Base-by-base conservation (phyloP, 2,888 invertebrate genomes). In the Scaptomyza caliginosa region DNA sequence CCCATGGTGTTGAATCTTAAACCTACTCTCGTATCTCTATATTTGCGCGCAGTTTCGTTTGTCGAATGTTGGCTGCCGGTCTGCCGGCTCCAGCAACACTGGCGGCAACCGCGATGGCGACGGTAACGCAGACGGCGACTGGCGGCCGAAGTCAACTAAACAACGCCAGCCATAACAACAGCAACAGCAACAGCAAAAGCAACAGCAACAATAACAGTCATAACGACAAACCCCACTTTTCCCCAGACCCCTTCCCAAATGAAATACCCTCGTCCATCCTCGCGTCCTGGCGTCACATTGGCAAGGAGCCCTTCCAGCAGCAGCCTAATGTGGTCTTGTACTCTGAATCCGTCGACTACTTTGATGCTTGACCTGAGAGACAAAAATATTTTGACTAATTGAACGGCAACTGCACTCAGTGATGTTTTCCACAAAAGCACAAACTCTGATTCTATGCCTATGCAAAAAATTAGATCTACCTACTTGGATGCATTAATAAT, bases 1-100 rank as follows among this genome's bases (percentile, higher is more conserved):
- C 84, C 85, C 77, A 77, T 84, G 89, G 88, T 88, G 86, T 88
- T 82, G 80, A 89, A 81, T 80, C 75, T 77, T 74, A 87, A 88
- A 85, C 79, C 84, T 82, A 78, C 80, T 65, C 32, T 46, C 56
- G 66, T 56, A 55, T 60, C 46, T 65, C n/a, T 30, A 32, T 32
- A 56, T 74, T 54, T 62, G 65, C 59, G 58, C 77, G 54, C 68
- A 77, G 74, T 43, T 76, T 76, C 58, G 84, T 73, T 81, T 81
- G 57, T 83, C 81, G 64, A 88, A 80, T 80, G 81, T 81, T 86
- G 88, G 88, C 88, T 89, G 89, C 89, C 88, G 74, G 74, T 60
- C 73, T 79, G 84, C 82, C 83, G 81, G 81, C 76, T 58, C 77
- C 84, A 83, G 71, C 72, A 71, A 50, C 63, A 58, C 32, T 60